Conservation (phyloP, 2,888 invertebrate species). For the Periphyllus acericola region DNA sequence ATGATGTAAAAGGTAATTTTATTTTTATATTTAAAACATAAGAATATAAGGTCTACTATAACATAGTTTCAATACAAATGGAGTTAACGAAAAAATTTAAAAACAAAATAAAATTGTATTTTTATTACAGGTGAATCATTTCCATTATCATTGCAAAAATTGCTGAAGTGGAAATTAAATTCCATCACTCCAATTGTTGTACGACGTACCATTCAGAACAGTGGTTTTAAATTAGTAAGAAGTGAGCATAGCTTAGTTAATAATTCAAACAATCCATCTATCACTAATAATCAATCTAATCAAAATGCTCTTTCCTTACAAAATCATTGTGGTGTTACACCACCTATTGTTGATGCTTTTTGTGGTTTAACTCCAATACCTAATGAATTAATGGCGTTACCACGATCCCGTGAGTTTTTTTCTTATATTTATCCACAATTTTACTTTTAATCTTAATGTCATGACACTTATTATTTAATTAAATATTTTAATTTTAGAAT, state of each 20-base stretch:
- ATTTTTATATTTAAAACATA: slow-evolving; percentile 10
- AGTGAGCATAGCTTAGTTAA: slow-evolving; percentile 71
- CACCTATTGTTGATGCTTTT: background rate
- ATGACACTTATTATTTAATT: background rate
- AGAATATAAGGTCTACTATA: background rate
- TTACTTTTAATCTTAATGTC: background rate
- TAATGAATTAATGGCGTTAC: slow-evolving; percentile 23
- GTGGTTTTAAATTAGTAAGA: slow-evolving; percentile 86
- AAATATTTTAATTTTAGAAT: slow-evolving; percentile 71
- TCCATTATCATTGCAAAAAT: slow-evolving; percentile 78
- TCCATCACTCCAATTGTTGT: slow-evolving; percentile 94
- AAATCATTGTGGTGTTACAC: slow-evolving; percentile 15
- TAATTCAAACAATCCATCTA: background rate
- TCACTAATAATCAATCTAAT: slow-evolving; percentile 19
- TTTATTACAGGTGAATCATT: slow-evolving; percentile 67
- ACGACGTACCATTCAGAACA: slow-evolving; percentile 83
- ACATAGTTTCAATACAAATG: background rate
- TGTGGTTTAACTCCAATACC: background rate
- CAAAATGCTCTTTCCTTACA: background rate
- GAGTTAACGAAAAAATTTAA: no score
- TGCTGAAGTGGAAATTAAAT: slow-evolving; percentile 93
- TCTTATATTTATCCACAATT: background rate
- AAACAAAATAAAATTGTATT: background rate
- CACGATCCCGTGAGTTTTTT: background rate
- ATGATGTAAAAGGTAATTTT: slow-evolving; percentile 72